phyloP scores from a whole-genome alignment of 2,797 vertebrate species.

The Scolopax rusticola region DNA sequence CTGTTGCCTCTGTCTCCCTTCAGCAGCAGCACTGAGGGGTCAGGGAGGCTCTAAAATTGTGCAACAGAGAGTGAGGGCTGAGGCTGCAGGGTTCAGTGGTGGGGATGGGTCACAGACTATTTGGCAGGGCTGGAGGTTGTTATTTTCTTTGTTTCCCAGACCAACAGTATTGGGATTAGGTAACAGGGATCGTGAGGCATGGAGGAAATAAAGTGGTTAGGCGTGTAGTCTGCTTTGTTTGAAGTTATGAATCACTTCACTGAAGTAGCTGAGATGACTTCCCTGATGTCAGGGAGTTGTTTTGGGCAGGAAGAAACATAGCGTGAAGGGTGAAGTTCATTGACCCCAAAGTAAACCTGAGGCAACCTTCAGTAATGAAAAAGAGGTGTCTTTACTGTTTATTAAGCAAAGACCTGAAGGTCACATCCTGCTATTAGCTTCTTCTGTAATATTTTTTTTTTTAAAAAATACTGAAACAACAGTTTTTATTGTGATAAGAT shows the following conservation, averaged over 20 bases:
- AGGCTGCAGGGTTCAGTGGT: neutral
- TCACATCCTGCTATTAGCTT: neutral
- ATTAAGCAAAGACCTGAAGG: neutral
- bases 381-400: neutral
- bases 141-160: neutral
- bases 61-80: rapidly evolving
- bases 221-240: neutral
- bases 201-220: neutral
- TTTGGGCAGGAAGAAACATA: neutral
- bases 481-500: neutral
- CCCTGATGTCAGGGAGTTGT: neutral
- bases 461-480: neutral
- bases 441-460: neutral
- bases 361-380: neutral
- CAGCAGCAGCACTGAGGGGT: neutral
- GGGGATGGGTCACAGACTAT: neutral
- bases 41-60: neutral
- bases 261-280: neutral
- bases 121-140: neutral
- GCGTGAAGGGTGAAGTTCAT: neutral
- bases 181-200: neutral
- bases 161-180: neutral
- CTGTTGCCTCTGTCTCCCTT: neutral
- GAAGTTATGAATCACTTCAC: constrained; percentile 23
- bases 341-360: neutral